Percentiles rank a stretch among this genome's conserved stretches.
These are phyloP conservation scores for Dromaius novaehollandiae DNA, from an alignment of 2,113 vertebrate species.

Conservation along the genomic window DNA sequence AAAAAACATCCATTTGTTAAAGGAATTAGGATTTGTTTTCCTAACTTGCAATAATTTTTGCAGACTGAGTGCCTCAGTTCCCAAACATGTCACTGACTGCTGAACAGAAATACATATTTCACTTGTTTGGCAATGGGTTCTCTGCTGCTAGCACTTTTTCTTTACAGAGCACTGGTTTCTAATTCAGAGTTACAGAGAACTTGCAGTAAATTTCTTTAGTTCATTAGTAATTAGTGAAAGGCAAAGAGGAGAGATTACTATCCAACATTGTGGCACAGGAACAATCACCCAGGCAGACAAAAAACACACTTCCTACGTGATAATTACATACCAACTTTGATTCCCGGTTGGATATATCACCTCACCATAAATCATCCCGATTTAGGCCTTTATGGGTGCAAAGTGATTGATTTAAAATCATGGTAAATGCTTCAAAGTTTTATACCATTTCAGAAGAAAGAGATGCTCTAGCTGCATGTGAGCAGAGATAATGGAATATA, in stretches of 20 bases:
- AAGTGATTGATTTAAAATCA: background rate
- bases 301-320: background rate
- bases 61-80: background rate
- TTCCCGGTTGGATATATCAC: background rate
- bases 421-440: background rate
- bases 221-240: background rate
- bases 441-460: background rate
- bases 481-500: background rate
- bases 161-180: background rate
- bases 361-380: background rate
- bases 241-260: background rate
- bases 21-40: background rate
- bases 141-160: background rate
- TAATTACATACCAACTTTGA: background rate
- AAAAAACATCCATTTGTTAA: background rate
- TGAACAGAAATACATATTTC: background rate
- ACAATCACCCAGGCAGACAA: slow-evolving; percentile 8
- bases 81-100: background rate
- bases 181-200: background rate
- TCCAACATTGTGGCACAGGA: background rate
- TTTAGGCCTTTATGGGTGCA: background rate
- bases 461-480: background rate
- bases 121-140: background rate
- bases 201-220: background rate
- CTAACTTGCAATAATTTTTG: background rate